Conservation (phyloP, 92 coral and sea anemone species). For the Siderastrea siderea region DNA sequence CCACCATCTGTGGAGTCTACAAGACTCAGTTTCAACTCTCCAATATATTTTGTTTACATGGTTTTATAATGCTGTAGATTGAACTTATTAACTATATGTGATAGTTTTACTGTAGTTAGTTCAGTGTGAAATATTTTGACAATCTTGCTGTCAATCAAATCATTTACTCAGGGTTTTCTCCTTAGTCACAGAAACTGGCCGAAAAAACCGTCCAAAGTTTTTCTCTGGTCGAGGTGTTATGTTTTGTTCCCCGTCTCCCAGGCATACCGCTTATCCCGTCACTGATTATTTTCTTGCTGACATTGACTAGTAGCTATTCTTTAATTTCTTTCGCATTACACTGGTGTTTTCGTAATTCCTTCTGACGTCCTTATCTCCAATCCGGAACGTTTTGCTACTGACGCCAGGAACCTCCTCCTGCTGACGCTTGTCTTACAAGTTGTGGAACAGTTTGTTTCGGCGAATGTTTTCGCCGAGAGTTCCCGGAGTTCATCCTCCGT, state of each 20-base stretch:
- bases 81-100: too few relatives aligned
- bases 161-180: too few relatives aligned
- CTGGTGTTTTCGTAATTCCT: slow-evolving; percentile 60
- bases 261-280: neutral
- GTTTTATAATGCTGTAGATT: too few relatives aligned
- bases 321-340: slow-evolving; percentile 37
- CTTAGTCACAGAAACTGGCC: too few relatives aligned
- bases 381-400: slow-evolving; percentile 50
- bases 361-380: slow-evolving; percentile 32
- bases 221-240: too few relatives aligned
- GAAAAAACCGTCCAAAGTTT: too few relatives aligned
- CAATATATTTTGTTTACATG: too few relatives aligned
- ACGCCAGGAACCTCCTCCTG: neutral
- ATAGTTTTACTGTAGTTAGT: too few relatives aligned
- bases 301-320: slow-evolving; percentile 46
- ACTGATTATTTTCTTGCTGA: slow-evolving; percentile 38
- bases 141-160: too few relatives aligned
- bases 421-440: slow-evolving; percentile 47
- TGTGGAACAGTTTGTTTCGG: slow-evolving; percentile 46
- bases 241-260: neutral
- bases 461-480: slow-evolving; percentile 37
- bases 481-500: slow-evolving; percentile 38
- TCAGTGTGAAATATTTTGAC: too few relatives aligned
- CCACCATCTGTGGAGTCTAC: too few relatives aligned
- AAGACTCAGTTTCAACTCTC: too few relatives aligned